Evolutionary conservation across 2,113 vertebrate species (phyloP).

Genomic region (Lethenteron reissneri): DNA sequence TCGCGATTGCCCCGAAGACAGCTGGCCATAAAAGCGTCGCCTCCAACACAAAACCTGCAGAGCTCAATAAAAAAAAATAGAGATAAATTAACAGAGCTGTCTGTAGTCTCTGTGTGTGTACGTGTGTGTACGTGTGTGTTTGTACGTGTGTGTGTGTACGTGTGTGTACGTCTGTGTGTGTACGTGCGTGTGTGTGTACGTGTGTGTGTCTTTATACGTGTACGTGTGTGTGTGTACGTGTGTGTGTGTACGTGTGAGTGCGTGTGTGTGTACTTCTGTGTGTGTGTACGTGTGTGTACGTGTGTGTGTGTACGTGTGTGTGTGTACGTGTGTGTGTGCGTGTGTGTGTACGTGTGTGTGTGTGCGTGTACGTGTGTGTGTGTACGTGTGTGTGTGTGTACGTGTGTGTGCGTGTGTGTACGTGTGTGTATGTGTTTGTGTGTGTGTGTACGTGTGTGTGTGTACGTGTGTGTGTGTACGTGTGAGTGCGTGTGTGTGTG

Average conservation of each 20-base stretch:
- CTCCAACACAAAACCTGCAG: no score
- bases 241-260: neutral
- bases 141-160: neutral
- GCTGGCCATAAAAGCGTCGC: no score
- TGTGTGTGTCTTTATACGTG: neutral
- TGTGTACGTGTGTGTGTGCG: neutral
- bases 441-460: neutral
- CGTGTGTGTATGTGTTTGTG: neutral
- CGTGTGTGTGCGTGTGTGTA: neutral
- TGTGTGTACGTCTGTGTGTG: neutral
- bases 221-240: neutral
- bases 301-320: neutral
- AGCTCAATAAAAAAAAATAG: no score
- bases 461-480: neutral
- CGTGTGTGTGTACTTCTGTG: neutral
- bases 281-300: neutral
- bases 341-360: neutral
- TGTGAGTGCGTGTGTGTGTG: neutral
- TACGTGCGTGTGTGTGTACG: neutral
- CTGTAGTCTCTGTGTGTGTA: neutral
- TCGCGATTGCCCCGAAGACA: no score
- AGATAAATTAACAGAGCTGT: no score
- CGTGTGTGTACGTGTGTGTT: neutral
- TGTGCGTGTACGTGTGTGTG: neutral
- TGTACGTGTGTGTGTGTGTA: neutral